These are phyloP conservation scores for Bradynema listronoti DNA, from an alignment of 1,140 invertebrate genomes.

Conservation along the genomic window DNA sequence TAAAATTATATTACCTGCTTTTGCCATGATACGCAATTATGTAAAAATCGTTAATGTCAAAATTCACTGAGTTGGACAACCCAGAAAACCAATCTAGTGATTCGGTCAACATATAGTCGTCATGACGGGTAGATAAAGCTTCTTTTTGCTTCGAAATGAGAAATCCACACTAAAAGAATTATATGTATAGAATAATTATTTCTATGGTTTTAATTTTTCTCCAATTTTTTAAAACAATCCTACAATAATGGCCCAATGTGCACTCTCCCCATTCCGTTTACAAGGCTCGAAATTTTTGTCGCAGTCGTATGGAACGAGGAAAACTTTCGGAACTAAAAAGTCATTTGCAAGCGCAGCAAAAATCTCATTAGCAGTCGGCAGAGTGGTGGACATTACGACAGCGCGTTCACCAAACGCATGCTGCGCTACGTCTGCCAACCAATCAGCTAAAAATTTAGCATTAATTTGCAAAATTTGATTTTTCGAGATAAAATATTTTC, in stretches of 20 bases:
- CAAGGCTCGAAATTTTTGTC: slow-evolving; percentile 43
- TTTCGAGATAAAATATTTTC: slow-evolving; percentile 10
- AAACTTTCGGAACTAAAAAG: slow-evolving; percentile 1
- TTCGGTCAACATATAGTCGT: neutral
- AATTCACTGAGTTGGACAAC: neutral
- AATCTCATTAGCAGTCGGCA: slow-evolving; percentile 10
- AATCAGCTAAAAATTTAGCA: slow-evolving; percentile 28
- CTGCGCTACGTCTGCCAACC: slow-evolving; percentile 28
- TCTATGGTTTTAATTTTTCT: no score
- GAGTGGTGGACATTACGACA: slow-evolving; percentile 4
- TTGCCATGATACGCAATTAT: slow-evolving; percentile 42
- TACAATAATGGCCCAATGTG: slow-evolving; percentile 39
- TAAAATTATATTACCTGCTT: slow-evolving; percentile 32
- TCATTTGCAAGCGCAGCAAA: slow-evolving; percentile 4
- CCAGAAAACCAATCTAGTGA: slow-evolving; percentile 10
- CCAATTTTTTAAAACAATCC: slow-evolving; percentile 1
- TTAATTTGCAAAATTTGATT: slow-evolving; percentile 5
- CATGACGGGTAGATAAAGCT: no score
- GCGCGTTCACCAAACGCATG: slow-evolving; percentile 7
- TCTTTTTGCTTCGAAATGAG: slow-evolving; percentile 18
- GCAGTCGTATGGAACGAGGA: slow-evolving; percentile 40
- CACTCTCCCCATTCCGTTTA: slow-evolving; percentile 22
- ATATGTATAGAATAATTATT: slow-evolving; percentile 8
- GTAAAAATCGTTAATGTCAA: slow-evolving; percentile 14
- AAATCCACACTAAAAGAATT: slow-evolving; percentile 27